Evolutionary conservation across 1,140 invertebrate species (phyloP).

Genomic region (Drosophila gunungcola): DNA sequence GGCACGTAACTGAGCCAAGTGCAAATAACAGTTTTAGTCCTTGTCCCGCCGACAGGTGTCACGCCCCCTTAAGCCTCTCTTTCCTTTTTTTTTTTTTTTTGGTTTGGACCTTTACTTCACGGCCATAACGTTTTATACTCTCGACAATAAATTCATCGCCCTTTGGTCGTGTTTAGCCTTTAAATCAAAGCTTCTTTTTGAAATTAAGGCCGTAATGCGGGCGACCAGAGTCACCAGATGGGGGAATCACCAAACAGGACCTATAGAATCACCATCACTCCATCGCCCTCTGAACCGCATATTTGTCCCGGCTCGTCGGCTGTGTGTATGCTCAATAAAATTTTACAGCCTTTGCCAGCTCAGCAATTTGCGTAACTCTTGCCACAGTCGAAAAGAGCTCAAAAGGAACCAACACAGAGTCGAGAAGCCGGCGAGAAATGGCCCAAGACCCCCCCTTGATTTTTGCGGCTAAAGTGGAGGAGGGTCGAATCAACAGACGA

Average conservation of each 20-base stretch:
- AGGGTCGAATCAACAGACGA: slow-evolving; percentile 57
- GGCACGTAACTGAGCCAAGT: slow-evolving; percentile 76
- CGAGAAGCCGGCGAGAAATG: slow-evolving; percentile 6
- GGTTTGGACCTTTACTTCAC: slow-evolving; percentile 3
- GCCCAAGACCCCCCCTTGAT: slow-evolving; percentile 15
- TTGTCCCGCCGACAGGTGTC: slow-evolving; percentile 32
- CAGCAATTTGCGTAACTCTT: slow-evolving; percentile 80
- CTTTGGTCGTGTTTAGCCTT: slow-evolving; percentile 23
- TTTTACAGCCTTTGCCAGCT: slow-evolving; percentile 80
- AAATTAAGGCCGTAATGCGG: slow-evolving; percentile 67
- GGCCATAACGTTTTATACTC: slow-evolving; percentile 76
- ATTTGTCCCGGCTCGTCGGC: slow-evolving; percentile 62
- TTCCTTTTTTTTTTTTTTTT: too few species aligned
- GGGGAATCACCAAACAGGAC: background rate
- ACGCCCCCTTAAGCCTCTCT: background rate
- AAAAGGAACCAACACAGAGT: slow-evolving; percentile 2
- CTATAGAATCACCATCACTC: background rate
- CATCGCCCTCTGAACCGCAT: slow-evolving; percentile 51
- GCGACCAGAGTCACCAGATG: slow-evolving; percentile 30
- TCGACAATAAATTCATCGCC: slow-evolving; percentile 73
- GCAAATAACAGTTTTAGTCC: slow-evolving; percentile 79
- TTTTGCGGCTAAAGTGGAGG: background rate
- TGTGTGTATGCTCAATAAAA: slow-evolving; percentile 74
- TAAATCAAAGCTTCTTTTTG: slow-evolving; percentile 73
- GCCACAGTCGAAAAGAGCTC: slow-evolving; percentile 15